Evolutionary conservation across 1,140 invertebrate genomes (phyloP).

Genomic region (Brachionus asplanchnoidis): DNA sequence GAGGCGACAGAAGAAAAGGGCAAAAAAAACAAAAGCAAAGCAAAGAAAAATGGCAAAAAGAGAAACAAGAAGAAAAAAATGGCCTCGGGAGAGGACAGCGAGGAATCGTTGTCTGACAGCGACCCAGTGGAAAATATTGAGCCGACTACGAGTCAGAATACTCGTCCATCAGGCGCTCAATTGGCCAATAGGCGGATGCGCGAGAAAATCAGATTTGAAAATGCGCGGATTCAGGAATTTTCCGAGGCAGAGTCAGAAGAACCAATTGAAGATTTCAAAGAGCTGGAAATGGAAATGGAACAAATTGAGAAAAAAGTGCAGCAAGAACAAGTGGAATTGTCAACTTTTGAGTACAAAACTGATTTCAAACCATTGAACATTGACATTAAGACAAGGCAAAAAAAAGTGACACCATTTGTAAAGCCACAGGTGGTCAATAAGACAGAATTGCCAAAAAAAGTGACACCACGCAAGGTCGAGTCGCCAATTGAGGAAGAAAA

Average conservation of each 20-base stretch:
- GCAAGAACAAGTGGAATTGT: constrained; percentile 4
- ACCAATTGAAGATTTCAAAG: background rate
- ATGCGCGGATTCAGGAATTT: background rate
- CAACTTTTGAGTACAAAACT: background rate
- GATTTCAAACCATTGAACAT: background rate
- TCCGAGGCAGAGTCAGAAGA: background rate
- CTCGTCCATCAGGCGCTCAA: background rate
- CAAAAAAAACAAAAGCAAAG: background rate
- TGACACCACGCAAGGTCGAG: background rate
- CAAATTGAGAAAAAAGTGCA: constrained; percentile 8
- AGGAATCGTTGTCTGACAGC: background rate
- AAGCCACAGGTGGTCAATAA: background rate
- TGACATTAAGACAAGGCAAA: background rate
- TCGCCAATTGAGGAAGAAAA: background rate
- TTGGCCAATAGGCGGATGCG: background rate
- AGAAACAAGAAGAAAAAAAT: background rate
- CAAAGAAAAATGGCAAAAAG: background rate
- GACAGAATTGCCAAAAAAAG: background rate
- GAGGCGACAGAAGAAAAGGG: background rate
- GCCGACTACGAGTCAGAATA: background rate
- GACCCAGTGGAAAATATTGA: background rate
- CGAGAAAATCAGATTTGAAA: background rate
- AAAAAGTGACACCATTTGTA: background rate
- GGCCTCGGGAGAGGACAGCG: background rate
- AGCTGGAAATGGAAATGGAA: background rate